Conservation (phyloP, 2,113 vertebrate species). For the Dasypus novemcinctus region DNA sequence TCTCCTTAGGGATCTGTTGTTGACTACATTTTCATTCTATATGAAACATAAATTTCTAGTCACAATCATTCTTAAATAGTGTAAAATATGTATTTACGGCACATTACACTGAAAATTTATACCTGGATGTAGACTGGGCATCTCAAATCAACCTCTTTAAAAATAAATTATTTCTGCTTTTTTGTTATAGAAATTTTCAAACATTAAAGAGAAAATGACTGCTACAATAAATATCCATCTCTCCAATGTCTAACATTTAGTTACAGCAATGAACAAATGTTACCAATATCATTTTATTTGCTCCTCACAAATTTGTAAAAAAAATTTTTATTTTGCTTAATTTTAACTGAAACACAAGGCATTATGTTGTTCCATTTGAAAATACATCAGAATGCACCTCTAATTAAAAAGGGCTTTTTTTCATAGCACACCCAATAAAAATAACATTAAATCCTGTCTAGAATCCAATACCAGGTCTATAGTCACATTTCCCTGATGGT, state of each 20-base stretch:
- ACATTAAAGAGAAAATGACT: neutral
- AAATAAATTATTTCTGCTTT: neutral
- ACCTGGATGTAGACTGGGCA: neutral
- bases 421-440: neutral
- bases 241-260: neutral
- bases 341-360: neutral
- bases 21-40: neutral
- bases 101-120: neutral
- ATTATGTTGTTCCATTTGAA: neutral
- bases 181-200: neutral
- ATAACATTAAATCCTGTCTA: neutral
- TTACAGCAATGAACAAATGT: neutral
- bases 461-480: neutral
- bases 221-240: neutral
- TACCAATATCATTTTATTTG: neutral
- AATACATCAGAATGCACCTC: neutral
- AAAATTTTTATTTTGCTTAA: neutral
- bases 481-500: neutral
- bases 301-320: neutral
- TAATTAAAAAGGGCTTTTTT: neutral
- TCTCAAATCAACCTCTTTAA: neutral
- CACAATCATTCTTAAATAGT: neutral
- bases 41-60: neutral
- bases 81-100: neutral
- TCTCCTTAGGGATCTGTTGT: neutral